Conservation (phyloP, 2,797 vertebrate genomes). For the Parauchenoglanis punctatus region DNA sequence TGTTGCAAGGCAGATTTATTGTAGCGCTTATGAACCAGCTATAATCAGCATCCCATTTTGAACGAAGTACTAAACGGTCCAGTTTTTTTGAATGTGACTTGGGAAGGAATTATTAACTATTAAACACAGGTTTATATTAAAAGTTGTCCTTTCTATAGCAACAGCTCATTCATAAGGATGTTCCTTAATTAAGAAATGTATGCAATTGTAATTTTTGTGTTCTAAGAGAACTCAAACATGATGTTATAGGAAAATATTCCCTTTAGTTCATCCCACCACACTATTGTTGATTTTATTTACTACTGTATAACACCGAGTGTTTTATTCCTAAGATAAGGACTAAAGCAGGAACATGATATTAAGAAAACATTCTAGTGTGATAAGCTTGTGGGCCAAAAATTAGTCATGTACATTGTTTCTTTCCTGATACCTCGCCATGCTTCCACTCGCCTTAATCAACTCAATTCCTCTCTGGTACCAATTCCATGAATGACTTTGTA, state of each 20-base stretch:
- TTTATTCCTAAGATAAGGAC: neutral
- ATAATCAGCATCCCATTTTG: too few relatives aligned
- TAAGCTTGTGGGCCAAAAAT: neutral
- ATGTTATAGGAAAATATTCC: neutral
- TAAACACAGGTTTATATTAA: too few relatives aligned
- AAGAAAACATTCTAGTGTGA: neutral
- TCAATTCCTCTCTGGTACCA: neutral
- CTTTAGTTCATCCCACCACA: neutral
- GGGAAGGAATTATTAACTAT: too few relatives aligned
- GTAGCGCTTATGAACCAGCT: neutral
- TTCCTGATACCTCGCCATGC: neutral
- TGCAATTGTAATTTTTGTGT: neutral
- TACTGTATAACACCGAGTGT: neutral
- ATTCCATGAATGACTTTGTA: neutral
- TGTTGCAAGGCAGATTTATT: neutral
- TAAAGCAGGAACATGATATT: neutral
- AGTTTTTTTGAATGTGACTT: too few relatives aligned
- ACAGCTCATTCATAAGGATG: neutral
- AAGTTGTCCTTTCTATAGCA: too few relatives aligned
- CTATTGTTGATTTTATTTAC: neutral
- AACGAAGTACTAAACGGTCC: too few relatives aligned
- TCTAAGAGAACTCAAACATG: neutral
- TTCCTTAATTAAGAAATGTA: neutral
- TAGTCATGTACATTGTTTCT: neutral
- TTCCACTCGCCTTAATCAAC: neutral